phyloP scores from a whole-genome alignment of 2,797 vertebrate species.

The Bovichtus diacanthus region DNA sequence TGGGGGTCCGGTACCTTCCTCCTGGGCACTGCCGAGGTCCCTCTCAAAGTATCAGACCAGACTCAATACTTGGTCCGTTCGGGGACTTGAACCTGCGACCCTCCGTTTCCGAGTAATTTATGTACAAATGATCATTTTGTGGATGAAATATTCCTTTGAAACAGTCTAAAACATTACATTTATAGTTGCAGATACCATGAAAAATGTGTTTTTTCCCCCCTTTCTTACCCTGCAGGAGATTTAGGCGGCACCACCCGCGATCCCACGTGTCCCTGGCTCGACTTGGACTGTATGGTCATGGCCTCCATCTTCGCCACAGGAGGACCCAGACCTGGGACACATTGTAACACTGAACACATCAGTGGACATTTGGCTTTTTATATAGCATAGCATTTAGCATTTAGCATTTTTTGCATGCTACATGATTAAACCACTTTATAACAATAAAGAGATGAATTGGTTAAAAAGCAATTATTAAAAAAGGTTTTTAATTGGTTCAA shows the following conservation, averaged over 20 bases:
- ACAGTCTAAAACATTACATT: neutral
- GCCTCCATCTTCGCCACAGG: constrained; percentile 91
- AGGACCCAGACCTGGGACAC: constrained; percentile 82
- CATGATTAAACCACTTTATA: neutral
- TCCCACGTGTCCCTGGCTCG: constrained; percentile 73
- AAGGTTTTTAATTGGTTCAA: neutral
- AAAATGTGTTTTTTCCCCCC: neutral
- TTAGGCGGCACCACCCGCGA: constrained; percentile 87
- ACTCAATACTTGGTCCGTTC: too few species aligned
- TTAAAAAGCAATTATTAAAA: neutral
- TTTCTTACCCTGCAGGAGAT: constrained; percentile 85
- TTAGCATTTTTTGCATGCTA: neutral
- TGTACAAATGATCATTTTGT: too few species aligned
- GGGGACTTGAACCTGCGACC: too few species aligned
- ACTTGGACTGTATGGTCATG: constrained; percentile 89
- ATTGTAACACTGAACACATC: constrained; percentile 3
- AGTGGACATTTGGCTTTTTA: neutral
- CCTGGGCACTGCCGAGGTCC: too few species aligned
- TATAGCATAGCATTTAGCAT: too few species aligned
- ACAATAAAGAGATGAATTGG: neutral
- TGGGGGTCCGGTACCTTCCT: too few species aligned
- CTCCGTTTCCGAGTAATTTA: too few species aligned
- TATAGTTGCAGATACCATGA: neutral
- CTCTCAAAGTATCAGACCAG: too few species aligned
- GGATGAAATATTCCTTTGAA: too few species aligned